Percentiles rank a stretch among this genome's conserved stretches.
Evolutionary conservation across 2,797 vertebrate genomes (phyloP).

Genomic region (Cygnus olor): DNA sequence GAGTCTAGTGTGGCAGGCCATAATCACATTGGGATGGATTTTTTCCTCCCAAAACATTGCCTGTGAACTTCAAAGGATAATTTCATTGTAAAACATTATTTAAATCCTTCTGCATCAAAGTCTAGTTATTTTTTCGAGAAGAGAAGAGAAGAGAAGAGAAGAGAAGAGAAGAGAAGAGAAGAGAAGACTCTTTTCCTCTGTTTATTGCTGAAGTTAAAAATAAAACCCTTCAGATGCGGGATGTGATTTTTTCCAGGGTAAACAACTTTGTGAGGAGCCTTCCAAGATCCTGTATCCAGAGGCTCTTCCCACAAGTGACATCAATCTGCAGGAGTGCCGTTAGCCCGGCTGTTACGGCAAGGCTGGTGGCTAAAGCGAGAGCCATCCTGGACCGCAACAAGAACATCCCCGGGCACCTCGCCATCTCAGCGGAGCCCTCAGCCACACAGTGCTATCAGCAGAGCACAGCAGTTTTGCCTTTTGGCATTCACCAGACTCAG

Average conservation of each 20-base stretch:
- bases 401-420: not conserved
- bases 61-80: not conserved
- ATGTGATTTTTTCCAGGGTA: not conserved
- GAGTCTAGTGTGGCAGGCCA: not conserved
- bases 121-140: not conserved
- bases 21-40: rapidly evolving
- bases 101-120: not conserved
- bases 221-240: not conserved
- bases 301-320: not conserved
- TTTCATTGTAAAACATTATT: not conserved
- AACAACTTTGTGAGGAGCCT: not conserved
- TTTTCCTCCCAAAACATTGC: not conserved
- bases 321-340: not conserved
- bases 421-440: not conserved
- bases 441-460: not conserved
- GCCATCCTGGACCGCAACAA: not conserved
- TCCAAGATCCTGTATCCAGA: not conserved
- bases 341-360: not conserved
- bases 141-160: not conserved
- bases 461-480: not conserved
- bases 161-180: not conserved
- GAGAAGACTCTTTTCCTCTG: not conserved
- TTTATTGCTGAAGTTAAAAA: not conserved
- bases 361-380: not conserved
- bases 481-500: not conserved